These are phyloP conservation scores for Palythoa grandiflora DNA, from an alignment of 92 coral and sea anemone species.

Conservation along the genomic window DNA sequence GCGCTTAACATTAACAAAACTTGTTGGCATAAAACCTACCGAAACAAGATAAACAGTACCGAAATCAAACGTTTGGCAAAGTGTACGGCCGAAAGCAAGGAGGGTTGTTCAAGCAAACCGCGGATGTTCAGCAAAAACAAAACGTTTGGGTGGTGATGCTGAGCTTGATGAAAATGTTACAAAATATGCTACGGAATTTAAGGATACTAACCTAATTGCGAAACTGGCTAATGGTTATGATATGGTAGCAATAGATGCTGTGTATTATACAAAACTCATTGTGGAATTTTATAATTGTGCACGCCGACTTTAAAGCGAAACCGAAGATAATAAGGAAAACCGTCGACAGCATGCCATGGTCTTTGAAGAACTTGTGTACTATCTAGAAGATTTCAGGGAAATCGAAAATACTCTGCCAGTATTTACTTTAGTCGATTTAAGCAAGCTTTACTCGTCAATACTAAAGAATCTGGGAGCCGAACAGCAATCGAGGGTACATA, in stretches of 20 bases:
- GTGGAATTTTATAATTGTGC: too few relatives aligned
- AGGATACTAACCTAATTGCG: conserved; percentile 58
- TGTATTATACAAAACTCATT: conserved; percentile 63
- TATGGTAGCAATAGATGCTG: conserved; percentile 74
- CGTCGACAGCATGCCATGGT: conserved; percentile 58
- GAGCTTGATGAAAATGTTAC: conserved; percentile 60
- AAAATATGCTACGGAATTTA: conserved; percentile 58
- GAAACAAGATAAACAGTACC: conserved; percentile 50
- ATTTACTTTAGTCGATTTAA: too few relatives aligned
- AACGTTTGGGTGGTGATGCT: conserved; percentile 34
- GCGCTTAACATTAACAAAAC: conserved; percentile 41
- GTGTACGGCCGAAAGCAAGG: conserved; percentile 39
- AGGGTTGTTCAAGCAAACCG: conserved; percentile 18
- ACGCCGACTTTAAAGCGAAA: conserved; percentile 29
- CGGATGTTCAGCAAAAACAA: conserved; percentile 56
- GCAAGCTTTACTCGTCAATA: conserved; percentile 40
- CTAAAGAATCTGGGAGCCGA: conserved; percentile 50
- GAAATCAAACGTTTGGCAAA: conserved; percentile 50
- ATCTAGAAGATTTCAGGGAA: conserved; percentile 67
- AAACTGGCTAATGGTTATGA: conserved; percentile 62
- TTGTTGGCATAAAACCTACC: conserved; percentile 56
- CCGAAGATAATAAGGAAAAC: conserved; percentile 30
- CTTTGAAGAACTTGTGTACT: conserved; percentile 68
- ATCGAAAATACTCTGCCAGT: too few relatives aligned
- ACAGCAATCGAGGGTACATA: conserved; percentile 32